Base-by-base conservation (phyloP, 2,888 invertebrate genomes). In the Heliconius charithonia region DNA sequence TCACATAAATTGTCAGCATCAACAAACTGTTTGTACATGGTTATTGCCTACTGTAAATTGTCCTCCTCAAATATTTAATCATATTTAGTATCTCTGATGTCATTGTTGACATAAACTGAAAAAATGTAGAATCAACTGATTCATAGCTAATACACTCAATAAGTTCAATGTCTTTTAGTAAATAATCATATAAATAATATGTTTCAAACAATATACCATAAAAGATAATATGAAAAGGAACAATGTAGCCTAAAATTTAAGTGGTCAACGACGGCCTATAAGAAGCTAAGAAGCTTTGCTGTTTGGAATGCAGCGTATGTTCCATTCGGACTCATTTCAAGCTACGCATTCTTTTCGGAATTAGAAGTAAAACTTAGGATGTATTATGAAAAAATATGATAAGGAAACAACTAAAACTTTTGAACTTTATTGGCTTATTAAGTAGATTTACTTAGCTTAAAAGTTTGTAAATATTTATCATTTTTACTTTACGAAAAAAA, bases 111-210 rank as follows among this genome's bases (percentile, higher is more conserved):
- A 83, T 83, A 84, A 83, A 84, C 76, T 80, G 56, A 56, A 82
- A 84, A 83, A 79, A 81, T 78, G 85, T 89, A 87, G 84, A 85
- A 89, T 79, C 80, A 75, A 41, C 86, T 91, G 90, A 91, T 89
- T 92, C 91, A 92, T 90, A 86, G 85, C 84, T 86, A 84, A 85
- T 84, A 85, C 82, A 85, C 87, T 88, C 87, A 85, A 86, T 88
- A 92, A 88, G 93, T 92, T 92, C 91, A 93, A 89, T 89, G 92
- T 91, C 89, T 92, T 85, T 84, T 82, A 84, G 86, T 88, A 89
- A 90, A 91, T 86, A 88, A 87, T 87, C 89, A 87, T 88, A 86
- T 87, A 87, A 85, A 87, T 85, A 87, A 88, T 85, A 87, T 86
- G 86, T 89, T 90, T 90, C 90, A 85, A 90, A 93, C 91, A 92